Conservation (phyloP, 2,113 vertebrate genomes). For the Platysteira castanea region DNA sequence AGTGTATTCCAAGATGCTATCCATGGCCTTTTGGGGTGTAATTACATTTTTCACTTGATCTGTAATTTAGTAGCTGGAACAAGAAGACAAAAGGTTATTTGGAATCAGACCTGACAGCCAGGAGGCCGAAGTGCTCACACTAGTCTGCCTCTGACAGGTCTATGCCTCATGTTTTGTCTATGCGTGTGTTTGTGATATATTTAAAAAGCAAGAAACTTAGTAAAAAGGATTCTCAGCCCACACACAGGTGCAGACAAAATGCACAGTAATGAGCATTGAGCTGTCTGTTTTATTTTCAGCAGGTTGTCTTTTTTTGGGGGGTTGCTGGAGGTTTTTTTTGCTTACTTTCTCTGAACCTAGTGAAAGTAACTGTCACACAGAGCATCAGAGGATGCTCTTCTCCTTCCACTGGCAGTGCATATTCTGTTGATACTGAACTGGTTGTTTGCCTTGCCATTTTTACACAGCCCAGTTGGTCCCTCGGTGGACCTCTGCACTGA, state of each 20-base stretch:
- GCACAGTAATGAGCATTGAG: not conserved
- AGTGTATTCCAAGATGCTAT: slow-evolving; percentile 35
- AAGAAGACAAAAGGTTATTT: slow-evolving; percentile 47
- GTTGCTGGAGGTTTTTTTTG: not conserved
- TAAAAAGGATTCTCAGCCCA: not conserved
- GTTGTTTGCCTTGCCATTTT: not conserved
- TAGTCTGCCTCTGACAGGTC: slow-evolving; percentile 15
- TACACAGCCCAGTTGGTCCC: not conserved
- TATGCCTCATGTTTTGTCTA: not conserved
- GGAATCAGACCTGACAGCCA: slow-evolving; percentile 44
- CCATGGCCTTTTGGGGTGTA: slow-evolving; percentile 43
- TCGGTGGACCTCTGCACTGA: not conserved
- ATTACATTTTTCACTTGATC: slow-evolving; percentile 56
- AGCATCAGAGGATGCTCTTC: not conserved
- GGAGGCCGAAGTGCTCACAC: slow-evolving; percentile 12
- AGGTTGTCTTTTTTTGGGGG: not conserved
- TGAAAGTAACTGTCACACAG: not conserved
- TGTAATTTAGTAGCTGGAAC: slow-evolving; percentile 61
- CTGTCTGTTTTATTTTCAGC: not conserved
- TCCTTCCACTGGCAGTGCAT: not conserved
- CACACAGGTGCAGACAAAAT: not conserved
- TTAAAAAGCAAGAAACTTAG: not conserved
- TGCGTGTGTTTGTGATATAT: not conserved
- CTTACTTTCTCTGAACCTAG: not conserved
- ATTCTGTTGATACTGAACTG: not conserved